phyloP scores from a whole-genome alignment of 2,113 vertebrate genomes.

The Muntiacus reevesi region DNA sequence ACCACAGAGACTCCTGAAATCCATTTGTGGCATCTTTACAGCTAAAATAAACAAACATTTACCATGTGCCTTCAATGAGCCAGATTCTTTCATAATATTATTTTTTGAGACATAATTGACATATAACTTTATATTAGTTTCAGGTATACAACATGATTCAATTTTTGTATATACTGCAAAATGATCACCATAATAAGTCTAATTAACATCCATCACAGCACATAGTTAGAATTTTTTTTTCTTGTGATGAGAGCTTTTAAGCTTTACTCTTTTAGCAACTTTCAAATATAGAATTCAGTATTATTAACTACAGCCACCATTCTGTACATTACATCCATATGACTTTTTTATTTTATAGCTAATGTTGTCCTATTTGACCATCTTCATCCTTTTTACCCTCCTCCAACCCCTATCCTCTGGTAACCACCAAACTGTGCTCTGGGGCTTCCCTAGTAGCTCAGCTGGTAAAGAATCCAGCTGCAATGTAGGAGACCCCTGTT shows the following conservation, averaged over 20 bases:
- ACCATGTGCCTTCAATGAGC: background rate
- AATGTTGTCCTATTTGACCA: background rate
- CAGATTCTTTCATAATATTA: background rate
- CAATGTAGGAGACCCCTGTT: background rate
- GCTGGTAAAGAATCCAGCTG: background rate
- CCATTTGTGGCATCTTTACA: background rate
- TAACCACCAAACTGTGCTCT: background rate
- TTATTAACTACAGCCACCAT: background rate
- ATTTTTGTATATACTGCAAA: background rate
- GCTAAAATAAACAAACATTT: background rate
- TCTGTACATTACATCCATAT: background rate
- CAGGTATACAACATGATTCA: background rate
- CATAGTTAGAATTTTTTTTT: background rate
- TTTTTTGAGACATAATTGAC: background rate
- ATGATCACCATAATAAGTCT: background rate
- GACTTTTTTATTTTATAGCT: background rate
- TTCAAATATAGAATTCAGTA: background rate
- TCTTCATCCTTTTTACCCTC: background rate
- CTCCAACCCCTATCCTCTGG: background rate
- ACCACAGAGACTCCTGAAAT: constrained; percentile 16
- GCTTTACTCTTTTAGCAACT: background rate
- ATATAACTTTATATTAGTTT: background rate
- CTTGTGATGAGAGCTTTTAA: background rate
- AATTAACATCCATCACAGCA: background rate
- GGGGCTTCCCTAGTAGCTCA: background rate